Evolutionary conservation across 1,140 invertebrate genomes (phyloP), one percentile per base, ranked within the genome.

Genomic region (Aphidius gifuensis): DNA sequence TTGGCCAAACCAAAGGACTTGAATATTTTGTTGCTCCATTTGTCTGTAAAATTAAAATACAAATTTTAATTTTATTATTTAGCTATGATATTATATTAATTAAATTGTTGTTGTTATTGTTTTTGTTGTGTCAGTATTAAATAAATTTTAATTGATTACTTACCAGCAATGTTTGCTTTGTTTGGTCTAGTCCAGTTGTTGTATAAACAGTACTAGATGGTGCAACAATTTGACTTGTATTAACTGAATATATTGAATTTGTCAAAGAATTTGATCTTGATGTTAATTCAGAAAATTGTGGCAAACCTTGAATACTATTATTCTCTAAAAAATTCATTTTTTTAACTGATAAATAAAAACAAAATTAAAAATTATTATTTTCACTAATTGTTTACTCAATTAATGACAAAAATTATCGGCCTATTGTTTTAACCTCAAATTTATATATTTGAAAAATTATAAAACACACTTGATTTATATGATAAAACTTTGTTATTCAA

Each of bases 261-360:
- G 72, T 61, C 42, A 70, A 60, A 11, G 69, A 62, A 62, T 66
- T 73, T 4, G 73, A 46, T 21, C 70, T 68, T 8, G 73, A 64
- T 6, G 71, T 73, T 58, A 80, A 61, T 21, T 80, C 78, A 0
- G 77, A 77, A 50, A 80, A 79, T 51, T 79, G 78, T 4, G 80
- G 78, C 11, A 80, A 62, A 8, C 70, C 69, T 40, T 78, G 76
- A 38, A 72, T 49, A 38, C 54, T 56, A 43, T 66, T 71, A 59
- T 69, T 69, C 45, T 73, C 73, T 4, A 75, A 66, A 59, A 76
- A 79, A 67, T 80, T 73, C 80, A 81, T 81, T 60, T 70, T 71
- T 21, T 2, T 32, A 4, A 39, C 44, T 42, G 11, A 47, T 58
- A 50, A 11, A 45, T 44, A 45, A 48, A 57, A 47, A 7, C 45